These are phyloP conservation scores for Bombus turneri DNA, from an alignment of 1,140 invertebrate genomes.

Conservation along the genomic window DNA sequence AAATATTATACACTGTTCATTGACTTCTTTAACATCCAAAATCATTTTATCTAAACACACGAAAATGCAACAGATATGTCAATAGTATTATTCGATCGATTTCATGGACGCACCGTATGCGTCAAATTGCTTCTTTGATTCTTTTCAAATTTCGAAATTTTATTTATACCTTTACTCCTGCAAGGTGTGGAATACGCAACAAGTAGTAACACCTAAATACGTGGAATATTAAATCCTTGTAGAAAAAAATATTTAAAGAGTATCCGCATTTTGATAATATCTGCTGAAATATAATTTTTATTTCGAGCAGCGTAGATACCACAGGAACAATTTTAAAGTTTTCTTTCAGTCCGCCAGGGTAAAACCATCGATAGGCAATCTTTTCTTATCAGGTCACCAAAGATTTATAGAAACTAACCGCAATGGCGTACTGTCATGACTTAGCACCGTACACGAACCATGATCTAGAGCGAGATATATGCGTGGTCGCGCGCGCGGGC, in stretches of 20 bases:
- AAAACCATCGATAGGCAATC: constrained; percentile 43
- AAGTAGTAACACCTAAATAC: neutral
- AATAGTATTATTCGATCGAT: too few relatives aligned
- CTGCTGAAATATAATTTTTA: neutral
- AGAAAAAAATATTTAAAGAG: neutral
- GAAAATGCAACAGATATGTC: too few relatives aligned
- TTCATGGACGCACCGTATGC: too few relatives aligned
- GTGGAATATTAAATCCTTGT: neutral
- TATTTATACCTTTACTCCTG: neutral
- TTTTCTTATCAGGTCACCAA: constrained; percentile 66
- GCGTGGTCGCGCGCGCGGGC: neutral
- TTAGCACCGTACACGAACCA: neutral
- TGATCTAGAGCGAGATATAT: constrained; percentile 61
- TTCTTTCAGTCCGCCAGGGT: too few relatives aligned
- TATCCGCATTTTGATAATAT: neutral
- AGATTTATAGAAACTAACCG: constrained; percentile 69
- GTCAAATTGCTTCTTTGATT: too few relatives aligned
- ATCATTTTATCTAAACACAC: too few relatives aligned
- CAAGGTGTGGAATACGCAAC: neutral
- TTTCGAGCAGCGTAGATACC: neutral
- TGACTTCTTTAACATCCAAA: too few relatives aligned
- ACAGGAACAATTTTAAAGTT: too few relatives aligned
- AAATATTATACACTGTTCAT: too few relatives aligned
- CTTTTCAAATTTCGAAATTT: neutral
- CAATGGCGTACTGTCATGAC: constrained; percentile 67